Evolutionary conservation across 2,888 invertebrate genomes (phyloP).

Genomic region (Euzetes globulus): DNA sequence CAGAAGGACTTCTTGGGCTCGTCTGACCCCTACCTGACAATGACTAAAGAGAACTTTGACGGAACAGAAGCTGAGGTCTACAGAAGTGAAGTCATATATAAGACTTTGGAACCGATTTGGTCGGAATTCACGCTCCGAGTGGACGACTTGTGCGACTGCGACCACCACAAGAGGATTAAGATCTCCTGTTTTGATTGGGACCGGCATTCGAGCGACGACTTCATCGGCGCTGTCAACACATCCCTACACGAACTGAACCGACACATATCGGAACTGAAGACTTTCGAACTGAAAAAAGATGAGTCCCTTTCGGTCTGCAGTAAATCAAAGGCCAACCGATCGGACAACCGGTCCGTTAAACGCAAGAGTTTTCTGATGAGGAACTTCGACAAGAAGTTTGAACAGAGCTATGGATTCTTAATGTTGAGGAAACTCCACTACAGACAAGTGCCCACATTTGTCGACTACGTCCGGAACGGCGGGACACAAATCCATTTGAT

Average conservation of each 20-base stretch:
- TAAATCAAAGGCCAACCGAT: neutral
- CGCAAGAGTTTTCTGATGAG: neutral
- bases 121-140: neutral
- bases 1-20: neutral
- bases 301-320: too few relatives aligned
- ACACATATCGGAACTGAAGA: neutral
- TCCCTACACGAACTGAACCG: neutral
- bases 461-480: neutral
- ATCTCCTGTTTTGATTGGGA: neutral
- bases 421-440: neutral
- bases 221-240: neutral
- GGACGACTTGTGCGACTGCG: neutral
- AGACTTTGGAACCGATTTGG: neutral
- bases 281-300: neutral
- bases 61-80: neutral
- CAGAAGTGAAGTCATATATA: neutral
- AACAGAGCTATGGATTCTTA: neutral
- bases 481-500: neutral
- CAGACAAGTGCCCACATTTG: neutral
- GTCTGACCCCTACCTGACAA: neutral
- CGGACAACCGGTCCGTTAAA: neutral
- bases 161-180: neutral
- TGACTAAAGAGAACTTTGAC: neutral
- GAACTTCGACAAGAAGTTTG: neutral
- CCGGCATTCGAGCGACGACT: slow-evolving; percentile 1